phyloP scores from a whole-genome alignment of 1,140 invertebrate genomes.

The Drepana arcuata region DNA sequence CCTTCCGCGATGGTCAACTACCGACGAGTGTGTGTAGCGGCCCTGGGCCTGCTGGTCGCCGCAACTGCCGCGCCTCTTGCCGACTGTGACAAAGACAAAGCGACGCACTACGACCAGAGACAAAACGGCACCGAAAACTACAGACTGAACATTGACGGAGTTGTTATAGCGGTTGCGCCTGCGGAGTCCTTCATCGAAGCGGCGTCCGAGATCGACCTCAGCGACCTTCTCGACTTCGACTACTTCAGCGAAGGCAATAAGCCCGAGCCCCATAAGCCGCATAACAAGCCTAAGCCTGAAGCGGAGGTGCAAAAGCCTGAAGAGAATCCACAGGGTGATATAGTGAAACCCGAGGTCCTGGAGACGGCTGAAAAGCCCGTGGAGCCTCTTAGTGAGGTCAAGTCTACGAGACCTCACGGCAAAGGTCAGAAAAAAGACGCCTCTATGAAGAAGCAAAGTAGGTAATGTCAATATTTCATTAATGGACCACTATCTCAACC shows the following conservation, averaged over 20 bases:
- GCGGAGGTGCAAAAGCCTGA: neutral
- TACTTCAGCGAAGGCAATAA: conserved; percentile 32
- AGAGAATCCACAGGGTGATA: conserved; percentile 13
- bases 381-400: conserved; percentile 5
- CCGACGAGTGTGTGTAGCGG: conserved; percentile 51
- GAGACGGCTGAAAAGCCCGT: conserved; percentile 12
- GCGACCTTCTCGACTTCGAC: conserved; percentile 40
- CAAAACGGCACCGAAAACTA: conserved; percentile 82
- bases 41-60: conserved; percentile 23
- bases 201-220: conserved; percentile 45
- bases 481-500: neutral
- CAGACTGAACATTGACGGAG: conserved; percentile 76
- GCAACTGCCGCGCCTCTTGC: conserved; percentile 28
- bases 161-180: conserved; percentile 77
- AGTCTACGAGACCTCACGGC: neutral
- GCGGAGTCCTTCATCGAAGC: conserved; percentile 67
- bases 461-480: neutral
- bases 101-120: conserved; percentile 75
- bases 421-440: neutral
- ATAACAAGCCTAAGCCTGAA: conserved; percentile 29
- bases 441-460: neutral
- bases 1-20: conserved; percentile 61
- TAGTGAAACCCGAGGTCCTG: conserved; percentile 6
- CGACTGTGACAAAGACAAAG: conserved; percentile 14
- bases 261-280: too few relatives aligned